phyloP scores from a whole-genome alignment of 2,113 vertebrate genomes.

The Coregonus clupeaformis region DNA sequence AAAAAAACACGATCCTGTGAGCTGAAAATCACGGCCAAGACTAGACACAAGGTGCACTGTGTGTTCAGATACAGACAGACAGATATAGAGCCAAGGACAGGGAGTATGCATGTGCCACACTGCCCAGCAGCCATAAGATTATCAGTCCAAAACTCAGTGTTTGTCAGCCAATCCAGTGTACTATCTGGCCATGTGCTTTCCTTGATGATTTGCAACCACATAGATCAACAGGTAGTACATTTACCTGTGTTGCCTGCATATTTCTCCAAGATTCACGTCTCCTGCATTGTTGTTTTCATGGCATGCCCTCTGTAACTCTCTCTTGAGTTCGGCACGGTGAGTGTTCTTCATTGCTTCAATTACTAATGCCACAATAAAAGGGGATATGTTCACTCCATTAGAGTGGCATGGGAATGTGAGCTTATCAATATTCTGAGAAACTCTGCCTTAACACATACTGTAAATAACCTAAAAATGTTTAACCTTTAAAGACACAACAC shows the following conservation, averaged over 20 bases:
- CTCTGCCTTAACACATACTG: neutral
- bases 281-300: slow-evolving; percentile 35
- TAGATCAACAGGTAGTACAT: neutral
- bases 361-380: slow-evolving; percentile 42
- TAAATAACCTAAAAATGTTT: neutral
- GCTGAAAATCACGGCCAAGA: neutral
- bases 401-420: neutral
- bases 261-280: slow-evolving; percentile 53
- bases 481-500: neutral
- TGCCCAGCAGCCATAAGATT: neutral
- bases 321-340: slow-evolving; percentile 67
- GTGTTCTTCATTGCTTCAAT: slow-evolving; percentile 68
- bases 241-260: slow-evolving; percentile 65
- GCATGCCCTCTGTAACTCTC: slow-evolving; percentile 57
- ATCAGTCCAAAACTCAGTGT: neutral
- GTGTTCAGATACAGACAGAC: neutral
- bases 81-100: slow-evolving; percentile 8
- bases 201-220: neutral
- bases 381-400: slow-evolving; percentile 10
- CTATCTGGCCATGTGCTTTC: neutral
- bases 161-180: neutral
- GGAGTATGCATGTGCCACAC: neutral
- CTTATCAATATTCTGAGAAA: neutral
- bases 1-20: neutral
- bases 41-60: neutral